These are phyloP conservation scores for Botia kubotai DNA, from an alignment of 2,797 vertebrate genomes.

Conservation along the genomic window DNA sequence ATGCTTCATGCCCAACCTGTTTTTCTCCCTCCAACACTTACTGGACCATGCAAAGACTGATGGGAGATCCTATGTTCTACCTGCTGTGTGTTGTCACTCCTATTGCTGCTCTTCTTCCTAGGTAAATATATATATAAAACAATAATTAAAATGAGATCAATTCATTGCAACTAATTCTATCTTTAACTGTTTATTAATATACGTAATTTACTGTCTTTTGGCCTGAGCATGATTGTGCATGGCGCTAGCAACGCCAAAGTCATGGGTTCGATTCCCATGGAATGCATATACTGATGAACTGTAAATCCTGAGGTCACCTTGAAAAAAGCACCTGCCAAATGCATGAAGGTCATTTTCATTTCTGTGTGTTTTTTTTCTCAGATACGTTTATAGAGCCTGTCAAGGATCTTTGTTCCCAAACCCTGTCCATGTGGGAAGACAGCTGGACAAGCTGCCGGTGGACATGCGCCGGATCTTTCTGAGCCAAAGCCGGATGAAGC, in stretches of 20 bases:
- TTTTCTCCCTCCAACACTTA: conserved; percentile 95
- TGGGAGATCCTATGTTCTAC: conserved; percentile 92
- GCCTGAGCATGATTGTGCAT: too few species aligned
- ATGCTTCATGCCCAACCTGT: conserved; percentile 89
- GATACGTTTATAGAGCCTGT: conserved; percentile 91
- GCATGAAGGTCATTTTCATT: conserved; percentile 39
- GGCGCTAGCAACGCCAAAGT: background rate
- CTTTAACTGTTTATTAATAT: too few species aligned
- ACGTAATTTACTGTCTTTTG: too few species aligned
- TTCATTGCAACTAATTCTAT: too few species aligned
- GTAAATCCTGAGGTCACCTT: too few species aligned
- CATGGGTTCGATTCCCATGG: background rate
- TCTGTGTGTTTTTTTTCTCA: conserved; percentile 68
- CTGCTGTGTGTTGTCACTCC: conserved; percentile 89
- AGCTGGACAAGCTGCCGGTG: conserved; percentile 78
- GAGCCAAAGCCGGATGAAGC: conserved; percentile 71
- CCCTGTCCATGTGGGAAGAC: conserved; percentile 86
- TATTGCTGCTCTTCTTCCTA: conserved; percentile 87
- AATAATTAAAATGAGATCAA: too few species aligned
- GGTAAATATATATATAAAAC: conserved; percentile 71
- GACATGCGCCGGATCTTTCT: conserved; percentile 76
- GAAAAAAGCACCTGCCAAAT: too few species aligned
- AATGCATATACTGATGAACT: background rate
- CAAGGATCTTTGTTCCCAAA: conserved; percentile 91
- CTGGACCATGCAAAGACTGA: conserved; percentile 91